phyloP scores from a whole-genome alignment of 2,888 invertebrate genomes.

The Xanthorhoe designata region DNA sequence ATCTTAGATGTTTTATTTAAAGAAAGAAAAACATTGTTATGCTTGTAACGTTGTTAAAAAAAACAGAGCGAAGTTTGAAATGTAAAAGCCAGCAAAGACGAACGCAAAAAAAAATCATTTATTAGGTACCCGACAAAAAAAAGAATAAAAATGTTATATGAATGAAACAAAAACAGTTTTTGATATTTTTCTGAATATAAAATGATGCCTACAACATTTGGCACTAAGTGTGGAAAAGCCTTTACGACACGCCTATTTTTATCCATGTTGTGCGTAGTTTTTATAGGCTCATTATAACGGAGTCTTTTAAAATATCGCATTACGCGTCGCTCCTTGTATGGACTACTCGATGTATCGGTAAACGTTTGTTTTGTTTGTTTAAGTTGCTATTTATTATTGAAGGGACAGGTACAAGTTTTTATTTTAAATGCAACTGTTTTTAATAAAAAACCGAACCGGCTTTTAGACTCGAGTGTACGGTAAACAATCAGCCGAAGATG shows the following conservation, averaged over 20 bases:
- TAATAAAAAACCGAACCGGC: not conserved
- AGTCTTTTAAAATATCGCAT: slow-evolving; percentile 48
- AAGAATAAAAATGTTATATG: not conserved
- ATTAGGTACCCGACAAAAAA: not conserved
- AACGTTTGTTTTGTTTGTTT: slow-evolving; percentile 35
- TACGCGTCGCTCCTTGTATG: slow-evolving; percentile 40
- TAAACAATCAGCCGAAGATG: not conserved
- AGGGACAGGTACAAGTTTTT: not conserved
- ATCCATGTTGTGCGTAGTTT: slow-evolving; percentile 39
- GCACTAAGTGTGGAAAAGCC: slow-evolving; percentile 16
- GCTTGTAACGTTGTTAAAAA: too few relatives aligned
- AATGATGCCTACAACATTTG: not conserved
- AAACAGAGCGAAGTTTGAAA: too few relatives aligned
- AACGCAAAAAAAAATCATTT: too few relatives aligned
- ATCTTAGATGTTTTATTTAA: too few relatives aligned
- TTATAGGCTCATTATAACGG: slow-evolving; percentile 50
- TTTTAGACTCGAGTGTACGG: not conserved
- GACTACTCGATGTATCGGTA: slow-evolving; percentile 31
- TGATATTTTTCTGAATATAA: not conserved
- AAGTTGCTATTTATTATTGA: not conserved
- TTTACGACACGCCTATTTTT: slow-evolving; percentile 43
- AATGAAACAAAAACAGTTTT: not conserved
- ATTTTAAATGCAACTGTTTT: not conserved
- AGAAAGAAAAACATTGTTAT: too few relatives aligned
- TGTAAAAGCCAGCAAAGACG: too few relatives aligned